Evolutionary conservation across 2,113 vertebrate genomes (phyloP), one percentile per base, ranked within the genome.

Genomic region (Engystomops pustulosus): DNA sequence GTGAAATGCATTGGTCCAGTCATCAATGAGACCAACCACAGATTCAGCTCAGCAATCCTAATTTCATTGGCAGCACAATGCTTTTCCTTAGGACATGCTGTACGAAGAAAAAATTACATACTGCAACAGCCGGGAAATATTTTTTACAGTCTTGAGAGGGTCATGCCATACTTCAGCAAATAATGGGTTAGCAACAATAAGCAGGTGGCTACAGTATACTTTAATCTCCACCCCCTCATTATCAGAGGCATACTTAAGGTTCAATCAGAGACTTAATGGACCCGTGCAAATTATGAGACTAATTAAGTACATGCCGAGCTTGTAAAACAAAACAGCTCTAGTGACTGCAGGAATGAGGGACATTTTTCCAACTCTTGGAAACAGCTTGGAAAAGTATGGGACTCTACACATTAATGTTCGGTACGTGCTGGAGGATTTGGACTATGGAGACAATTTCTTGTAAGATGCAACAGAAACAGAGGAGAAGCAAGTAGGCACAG

Each of bases 251-350:
- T 82, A 82, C 80, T 82, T 82, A 82, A 82, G 80, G 80, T 82
- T 82, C 49, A 82, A 82, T 82, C 68, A 82, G 51, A 58, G 30
- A 70, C 80, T 82, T 82, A 82, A 82, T 82, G 80, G 68, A 72
- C 80, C 80, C 67, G 23, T 74, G 49, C 80, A 49, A 72, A 82
- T 82, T 82, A 82, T 55, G 80, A 72, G 80, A 82, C 68, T 82
- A 82, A 82, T 82, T 82, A 82, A 72, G 68, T 72, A 44, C 80
- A 74, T 72, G 68, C 80, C 32, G 51, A 44, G 80, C 51, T 82
- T 82, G 80, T 82, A 72, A 82, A 82, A 74, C 80, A 82, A 82
- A 82, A 72, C 68, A 72, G 68, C 80, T 82, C 68, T 60, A 49
- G 68, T 72, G 80, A 72, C 49, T 55, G 80, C 68, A 82, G 80